Base-by-base conservation (phyloP, 1,140 invertebrate species). In the Pristionchus pacificus region DNA sequence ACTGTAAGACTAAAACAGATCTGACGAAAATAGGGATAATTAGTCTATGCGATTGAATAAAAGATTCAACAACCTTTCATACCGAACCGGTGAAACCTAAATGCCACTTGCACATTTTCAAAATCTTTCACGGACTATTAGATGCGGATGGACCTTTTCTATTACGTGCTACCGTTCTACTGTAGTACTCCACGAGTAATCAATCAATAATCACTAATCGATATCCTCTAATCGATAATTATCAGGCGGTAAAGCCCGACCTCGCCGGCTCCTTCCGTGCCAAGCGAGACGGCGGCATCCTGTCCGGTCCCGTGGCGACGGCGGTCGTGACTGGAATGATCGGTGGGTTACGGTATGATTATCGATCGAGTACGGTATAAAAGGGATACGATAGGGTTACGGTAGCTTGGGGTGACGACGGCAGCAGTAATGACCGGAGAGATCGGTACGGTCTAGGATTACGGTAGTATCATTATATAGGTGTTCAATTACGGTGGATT, bases 271-370 rank as follows among this genome's bases (percentile, higher is more conserved):
- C 58, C 49, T 32, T 32, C 19, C 68, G 70, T 57, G 59, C 27
- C 49, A 67, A 69, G 31, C 64, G 71, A 74, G 74, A 77, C 38
- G 70, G 77, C 30, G 78, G 77, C 33, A 49, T 80, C 10, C 28
- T 78, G 27, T 73, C 74, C 27, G 77, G 77, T 33, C 77, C 77
- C 6, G 70, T 78, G 27, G 77, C 79, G 24, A 72, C 74, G 6
- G 78, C 79, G 24, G 55, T 79, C 25, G 76, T 79, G 55, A 77
- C 74, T 33, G 78, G 78, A 67, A 80, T 79, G 73, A 79, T 79
- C 25, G 78, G 77, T 78, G 60, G 57, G 30, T 61, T 60, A 15
- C 30, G n/a, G n/a, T n/a, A n/a, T n/a, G n/a, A n/a, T n/a, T n/a
- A n/a, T n/a, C n/a, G n/a, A n/a, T n/a, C n/a, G 3, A 49, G n/a